A percentile compares a stretch with the other conserved stretches of the same genome.
Evolutionary conservation across 2,888 invertebrate species (phyloP).

Genomic region (Cheilosia grossa): DNA sequence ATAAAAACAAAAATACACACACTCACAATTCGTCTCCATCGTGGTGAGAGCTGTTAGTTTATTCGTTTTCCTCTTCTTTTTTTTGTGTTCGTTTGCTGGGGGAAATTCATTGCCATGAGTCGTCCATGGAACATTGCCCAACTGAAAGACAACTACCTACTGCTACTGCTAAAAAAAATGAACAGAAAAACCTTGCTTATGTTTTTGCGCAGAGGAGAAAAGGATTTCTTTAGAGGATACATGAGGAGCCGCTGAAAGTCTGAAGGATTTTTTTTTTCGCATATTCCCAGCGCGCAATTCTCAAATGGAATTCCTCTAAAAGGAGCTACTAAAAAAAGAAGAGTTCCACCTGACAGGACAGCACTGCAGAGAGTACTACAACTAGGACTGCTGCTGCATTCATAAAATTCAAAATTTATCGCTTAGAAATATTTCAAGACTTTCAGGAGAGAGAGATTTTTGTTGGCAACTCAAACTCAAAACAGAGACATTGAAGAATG

Average conservation of each 20-base stretch:
- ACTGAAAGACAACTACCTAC: slow-evolving; percentile 13
- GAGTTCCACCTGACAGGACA: slow-evolving; percentile 15
- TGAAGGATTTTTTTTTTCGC: slow-evolving; percentile 4
- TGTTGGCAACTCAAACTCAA: slow-evolving; percentile 5
- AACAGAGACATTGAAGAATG: slow-evolving; percentile 22
- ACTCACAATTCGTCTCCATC: slow-evolving; percentile 36
- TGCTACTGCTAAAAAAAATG: background rate
- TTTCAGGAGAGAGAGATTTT: slow-evolving; percentile 11
- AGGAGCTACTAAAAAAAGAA: background rate
- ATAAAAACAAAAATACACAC: background rate
- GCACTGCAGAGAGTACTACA: slow-evolving; percentile 6
- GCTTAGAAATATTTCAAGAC: slow-evolving; percentile 57
- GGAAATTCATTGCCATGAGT: slow-evolving; percentile 27
- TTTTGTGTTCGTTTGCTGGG: background rate
- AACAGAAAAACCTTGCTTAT: slow-evolving; percentile 8
- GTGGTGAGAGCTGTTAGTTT: slow-evolving; percentile 29
- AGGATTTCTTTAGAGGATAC: slow-evolving; percentile 35
- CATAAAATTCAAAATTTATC: slow-evolving; percentile 68
- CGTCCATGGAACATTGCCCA: background rate
- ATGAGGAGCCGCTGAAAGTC: background rate
- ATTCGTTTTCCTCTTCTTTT: slow-evolving; percentile 6
- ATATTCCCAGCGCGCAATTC: slow-evolving; percentile 27
- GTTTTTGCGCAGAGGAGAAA: slow-evolving; percentile 41
- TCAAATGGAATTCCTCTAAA: slow-evolving; percentile 41
- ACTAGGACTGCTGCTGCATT: slow-evolving; percentile 42